Base-by-base conservation (phyloP, 2,113 vertebrate genomes). In the Leiothrix lutea region DNA sequence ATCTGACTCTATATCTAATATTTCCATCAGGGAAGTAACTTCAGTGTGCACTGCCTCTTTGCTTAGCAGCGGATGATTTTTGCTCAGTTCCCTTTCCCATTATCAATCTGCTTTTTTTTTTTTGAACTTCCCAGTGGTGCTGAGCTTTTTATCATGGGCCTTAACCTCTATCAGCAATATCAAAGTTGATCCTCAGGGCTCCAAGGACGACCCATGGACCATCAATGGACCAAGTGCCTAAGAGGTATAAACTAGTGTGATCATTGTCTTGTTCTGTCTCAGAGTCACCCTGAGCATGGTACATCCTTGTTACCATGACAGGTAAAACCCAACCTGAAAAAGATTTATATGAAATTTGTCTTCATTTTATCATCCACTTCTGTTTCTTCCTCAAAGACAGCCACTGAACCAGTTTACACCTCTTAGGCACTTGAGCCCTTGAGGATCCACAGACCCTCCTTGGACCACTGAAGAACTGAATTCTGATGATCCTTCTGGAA, bases 321-420 rank as follows among this genome's bases (percentile, higher is more conserved):
- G 18, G 23, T 28, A 28, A 38, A 65, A 40, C 19, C 14, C 19
- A 40, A 8, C 23, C 19, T 56, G n/a, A 47, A 28, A 64, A 47
- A 19, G 11, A n/a, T 19, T 28, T 0, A 10, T 19, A 23, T 15
- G 12, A 56, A 47, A 65, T n/a, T 47, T 73, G 7, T 56, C 58
- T n/a, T 11, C 12, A 10, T 84, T 73, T 73, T 64, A 23, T 65
- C n/a, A 40, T 40, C 20, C n/a, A 56, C 2, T 23, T 64, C 12
- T 56, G 7, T 47, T 56, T 74, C 6, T 56, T 85, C 23, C 19
- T 56, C n/a, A 65, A 53, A 61, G 56, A 28, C 24, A 29, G 29
- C 6, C 8, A 38, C 12, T 1, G 2, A 29, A 61, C 6, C 3
- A 14, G 14, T 28, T n/a, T 53, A 6, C 19, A 24, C 3, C 10